phyloP scores from a whole-genome alignment of 1,140 invertebrate genomes.

The Antheraea mylitta region DNA sequence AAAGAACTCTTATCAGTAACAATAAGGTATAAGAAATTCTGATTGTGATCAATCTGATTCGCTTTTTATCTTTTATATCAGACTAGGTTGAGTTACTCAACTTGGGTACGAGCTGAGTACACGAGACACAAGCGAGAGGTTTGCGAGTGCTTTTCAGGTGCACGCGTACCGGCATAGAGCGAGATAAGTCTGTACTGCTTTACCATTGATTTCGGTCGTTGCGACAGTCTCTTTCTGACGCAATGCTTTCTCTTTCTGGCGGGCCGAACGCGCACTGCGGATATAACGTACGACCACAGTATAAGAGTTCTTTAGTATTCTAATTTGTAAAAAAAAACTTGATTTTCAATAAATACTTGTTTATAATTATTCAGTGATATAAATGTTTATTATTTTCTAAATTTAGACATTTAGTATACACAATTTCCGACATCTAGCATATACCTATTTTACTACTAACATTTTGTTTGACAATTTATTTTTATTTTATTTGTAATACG shows the following conservation, averaged over 20 bases:
- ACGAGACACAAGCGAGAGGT: constrained; percentile 32
- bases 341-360: not conserved
- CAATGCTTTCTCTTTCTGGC: constrained; percentile 39
- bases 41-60: not conserved
- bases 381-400: too few relatives aligned
- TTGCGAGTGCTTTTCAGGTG: constrained; percentile 51
- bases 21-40: not conserved
- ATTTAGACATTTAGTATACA: too few relatives aligned
- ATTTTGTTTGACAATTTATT: too few relatives aligned
- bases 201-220: constrained; percentile 69
- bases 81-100: constrained; percentile 25
- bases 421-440: too few relatives aligned
- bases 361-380: too few relatives aligned
- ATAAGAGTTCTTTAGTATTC: not conserved
- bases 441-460: too few relatives aligned
- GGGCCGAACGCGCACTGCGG: constrained; percentile 58
- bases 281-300: constrained; percentile 22
- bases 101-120: constrained; percentile 36
- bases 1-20: not conserved
- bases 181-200: constrained; percentile 38
- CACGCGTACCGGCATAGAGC: constrained; percentile 50
- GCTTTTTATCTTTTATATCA: constrained; percentile 10
- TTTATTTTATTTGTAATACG: too few relatives aligned
- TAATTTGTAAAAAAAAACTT: not conserved
- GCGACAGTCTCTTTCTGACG: constrained; percentile 37